Evolutionary conservation across 2,797 vertebrate species (phyloP).

Genomic region (Artibeus lituratus): DNA sequence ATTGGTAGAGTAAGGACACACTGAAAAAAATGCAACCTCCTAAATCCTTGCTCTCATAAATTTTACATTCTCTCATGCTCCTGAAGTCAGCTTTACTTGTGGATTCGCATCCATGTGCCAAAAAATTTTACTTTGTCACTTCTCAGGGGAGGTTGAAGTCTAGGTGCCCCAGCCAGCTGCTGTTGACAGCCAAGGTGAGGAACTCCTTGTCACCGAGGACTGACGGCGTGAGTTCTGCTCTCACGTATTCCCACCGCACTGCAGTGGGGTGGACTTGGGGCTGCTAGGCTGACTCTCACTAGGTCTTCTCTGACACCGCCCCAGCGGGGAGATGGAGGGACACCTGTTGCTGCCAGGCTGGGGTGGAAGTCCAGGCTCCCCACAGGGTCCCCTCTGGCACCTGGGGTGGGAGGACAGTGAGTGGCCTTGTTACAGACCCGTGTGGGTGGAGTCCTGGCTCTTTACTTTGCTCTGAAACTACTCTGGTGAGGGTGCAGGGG

Average conservation of each 20-base stretch:
- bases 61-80: not conserved
- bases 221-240: not conserved
- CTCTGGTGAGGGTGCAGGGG: not conserved
- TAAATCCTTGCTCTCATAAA: not conserved
- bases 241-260: not conserved
- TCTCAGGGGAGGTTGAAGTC: not conserved
- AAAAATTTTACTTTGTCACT: not conserved
- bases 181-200: not conserved
- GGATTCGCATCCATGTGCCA: not conserved
- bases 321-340: not conserved
- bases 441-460: not conserved
- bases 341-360: not conserved
- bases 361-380: not conserved
- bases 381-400: not conserved
- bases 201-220: not conserved
- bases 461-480: not conserved
- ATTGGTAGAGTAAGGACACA: not conserved
- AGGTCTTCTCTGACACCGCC: not conserved
- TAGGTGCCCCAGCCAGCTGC: not conserved
- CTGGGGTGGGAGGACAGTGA: too few relatives aligned
- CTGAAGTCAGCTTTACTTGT: not conserved
- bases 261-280: not conserved
- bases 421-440: not conserved
- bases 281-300: not conserved
- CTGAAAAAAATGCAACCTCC: not conserved